Percentiles rank a stretch among this genome's conserved stretches.
phyloP scores from a whole-genome alignment of 1,140 invertebrate genomes.

The Zeugodacus cucurbitae region DNA sequence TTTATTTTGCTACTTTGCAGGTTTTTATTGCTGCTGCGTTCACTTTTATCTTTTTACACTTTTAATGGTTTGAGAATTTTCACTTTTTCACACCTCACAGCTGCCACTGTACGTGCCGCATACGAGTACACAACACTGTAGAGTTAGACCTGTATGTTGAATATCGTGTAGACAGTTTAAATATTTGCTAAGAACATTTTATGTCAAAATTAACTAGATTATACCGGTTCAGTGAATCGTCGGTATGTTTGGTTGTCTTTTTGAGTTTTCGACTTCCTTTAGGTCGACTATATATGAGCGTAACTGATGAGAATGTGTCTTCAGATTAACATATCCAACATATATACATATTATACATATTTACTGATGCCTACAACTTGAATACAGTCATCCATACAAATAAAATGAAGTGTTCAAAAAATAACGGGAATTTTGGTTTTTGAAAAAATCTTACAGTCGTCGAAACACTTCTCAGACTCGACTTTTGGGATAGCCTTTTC shows the following conservation, averaged over 20 bases:
- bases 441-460: too few species aligned
- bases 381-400: too few species aligned
- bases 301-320: too few species aligned
- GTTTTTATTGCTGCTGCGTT: background rate
- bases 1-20: background rate
- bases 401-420: too few species aligned
- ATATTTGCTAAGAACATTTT: conserved; percentile 11
- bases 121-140: background rate
- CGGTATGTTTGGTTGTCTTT: background rate
- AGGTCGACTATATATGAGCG: too few species aligned
- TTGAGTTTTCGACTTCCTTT: background rate
- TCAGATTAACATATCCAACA: too few species aligned
- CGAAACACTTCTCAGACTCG: too few species aligned
- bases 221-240: background rate
- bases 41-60: background rate
- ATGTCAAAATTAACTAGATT: background rate
- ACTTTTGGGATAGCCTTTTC: too few species aligned
- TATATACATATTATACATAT: too few species aligned
- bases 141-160: background rate
- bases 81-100: conserved; percentile 4
- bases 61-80: background rate
- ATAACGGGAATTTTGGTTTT: too few species aligned
- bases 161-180: background rate
- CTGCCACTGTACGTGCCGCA: background rate
- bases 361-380: too few species aligned